Conservation (phyloP, 2,888 invertebrate species). For the Chalcis sispes region DNA sequence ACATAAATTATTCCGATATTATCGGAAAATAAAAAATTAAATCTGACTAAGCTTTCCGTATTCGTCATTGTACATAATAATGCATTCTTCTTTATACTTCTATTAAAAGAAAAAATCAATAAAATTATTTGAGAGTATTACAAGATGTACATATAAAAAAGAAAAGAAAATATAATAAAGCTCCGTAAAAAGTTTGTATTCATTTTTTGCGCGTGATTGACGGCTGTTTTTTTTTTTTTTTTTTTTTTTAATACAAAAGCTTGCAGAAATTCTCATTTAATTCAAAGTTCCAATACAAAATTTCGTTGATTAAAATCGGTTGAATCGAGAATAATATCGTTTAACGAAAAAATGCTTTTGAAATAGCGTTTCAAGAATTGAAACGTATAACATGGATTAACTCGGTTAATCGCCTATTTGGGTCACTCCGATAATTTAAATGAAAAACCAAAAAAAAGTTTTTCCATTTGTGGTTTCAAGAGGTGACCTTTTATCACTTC, state of each 20-base stretch:
- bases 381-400: slow-evolving; percentile 24
- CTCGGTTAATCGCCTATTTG: slow-evolving; percentile 25
- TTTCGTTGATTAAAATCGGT: slow-evolving; percentile 3
- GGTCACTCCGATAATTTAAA: slow-evolving; percentile 33
- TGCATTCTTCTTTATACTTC: too few species aligned
- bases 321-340: slow-evolving; percentile 8
- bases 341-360: slow-evolving; percentile 22
- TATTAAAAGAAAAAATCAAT: too few species aligned
- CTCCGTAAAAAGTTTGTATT: not conserved
- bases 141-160: not conserved
- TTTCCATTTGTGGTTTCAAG: not conserved
- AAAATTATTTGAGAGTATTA: too few species aligned
- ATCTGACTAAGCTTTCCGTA: too few species aligned
- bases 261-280: too few species aligned
- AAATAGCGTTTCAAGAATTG: not conserved
- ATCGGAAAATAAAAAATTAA: too few species aligned
- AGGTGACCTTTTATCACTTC: slow-evolving; percentile 2
- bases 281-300: not conserved
- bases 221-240: not conserved
- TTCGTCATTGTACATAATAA: too few species aligned
- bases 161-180: not conserved
- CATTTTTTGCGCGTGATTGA: not conserved
- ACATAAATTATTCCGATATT: too few species aligned
- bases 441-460: slow-evolving; percentile 28
- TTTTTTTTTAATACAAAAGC: not conserved